Evolutionary conservation across 2,888 invertebrate species (phyloP), one percentile per base, ranked within the genome.

Genomic region (Allolobophora icterica): DNA sequence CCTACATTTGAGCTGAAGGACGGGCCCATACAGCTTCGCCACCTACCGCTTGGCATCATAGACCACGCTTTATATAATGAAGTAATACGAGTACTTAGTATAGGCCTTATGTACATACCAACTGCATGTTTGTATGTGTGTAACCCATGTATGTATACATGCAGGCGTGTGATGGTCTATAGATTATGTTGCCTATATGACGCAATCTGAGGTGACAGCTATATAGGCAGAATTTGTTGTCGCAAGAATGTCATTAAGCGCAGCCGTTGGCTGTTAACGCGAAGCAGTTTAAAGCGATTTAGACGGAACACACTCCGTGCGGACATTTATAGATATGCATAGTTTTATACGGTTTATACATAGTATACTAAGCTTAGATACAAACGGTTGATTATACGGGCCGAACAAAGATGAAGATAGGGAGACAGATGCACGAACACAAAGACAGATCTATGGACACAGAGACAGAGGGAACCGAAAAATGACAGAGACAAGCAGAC

Each of bases 231-330:
- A 52, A 52, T 52, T 52, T 52, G 52, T 17, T 71, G 71, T 71
- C 71, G 71, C n/a, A 71, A 71, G 71, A 71, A 71, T 71, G 71
- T 71, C n/a, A 71, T 71, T 71, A 71, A 71, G 30, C 71, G 71
- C 30, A 71, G 71, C 8, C 71, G 71, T n/a, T 71, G 71, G n/a
- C n/a, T 71, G 6, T 71, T 71, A 71, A 71, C 71, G 71, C 30
- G 71, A 71, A n/a, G 71, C 71, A 71, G 71, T 71, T 71, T 71
- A 71, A 71, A 71, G 71, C 71, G 71, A 71, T 71, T 71, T 71
- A 71, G 71, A 71, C 71, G 71, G n/a, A 71, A 71, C n/a, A n/a
- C 71, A n/a, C 71, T 71, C n/a, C 71, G 58, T 52, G 0, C 71
- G 35, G 2, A 35, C 45, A 45, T 58, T n/a, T n/a, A 6, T 30